Conservation (phyloP, 2,113 vertebrate species). For the Ctenodactylus gundi region DNA sequence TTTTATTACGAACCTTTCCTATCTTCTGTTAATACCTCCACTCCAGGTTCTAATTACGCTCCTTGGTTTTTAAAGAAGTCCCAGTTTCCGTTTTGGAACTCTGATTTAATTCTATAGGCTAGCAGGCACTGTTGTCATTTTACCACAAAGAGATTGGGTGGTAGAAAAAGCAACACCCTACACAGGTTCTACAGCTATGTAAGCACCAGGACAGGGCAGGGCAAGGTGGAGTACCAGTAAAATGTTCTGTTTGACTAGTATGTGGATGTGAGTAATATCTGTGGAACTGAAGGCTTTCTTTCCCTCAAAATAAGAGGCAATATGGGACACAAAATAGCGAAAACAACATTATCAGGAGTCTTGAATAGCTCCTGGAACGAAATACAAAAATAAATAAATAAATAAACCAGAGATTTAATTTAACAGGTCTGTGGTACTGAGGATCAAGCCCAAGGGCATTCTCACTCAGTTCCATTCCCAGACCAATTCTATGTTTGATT, state of each 20-base stretch:
- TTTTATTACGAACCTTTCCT: background rate
- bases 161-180: constrained; percentile 56
- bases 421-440: too few relatives aligned
- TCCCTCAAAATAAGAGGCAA: background rate
- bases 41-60: background rate
- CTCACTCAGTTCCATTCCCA: too few relatives aligned
- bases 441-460: too few relatives aligned
- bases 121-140: background rate
- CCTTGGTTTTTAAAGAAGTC: background rate
- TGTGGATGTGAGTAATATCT: constrained; percentile 45
- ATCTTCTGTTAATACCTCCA: background rate
- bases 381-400: background rate
- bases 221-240: constrained; percentile 2
- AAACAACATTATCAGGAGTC: constrained; percentile 1
- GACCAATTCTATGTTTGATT: too few relatives aligned
- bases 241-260: constrained; percentile 59
- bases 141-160: background rate
- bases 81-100: background rate
- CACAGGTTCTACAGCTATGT: constrained; percentile 21
- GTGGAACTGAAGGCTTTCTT: constrained; percentile 22
- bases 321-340: background rate
- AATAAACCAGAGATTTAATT: background rate
- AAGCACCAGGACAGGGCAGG: constrained; percentile 25
- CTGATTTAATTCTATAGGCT: background rate
- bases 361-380: background rate